These are phyloP conservation scores for Scaptomyza caliginosa DNA, from an alignment of 2,888 invertebrate species.

Conservation along the genomic window DNA sequence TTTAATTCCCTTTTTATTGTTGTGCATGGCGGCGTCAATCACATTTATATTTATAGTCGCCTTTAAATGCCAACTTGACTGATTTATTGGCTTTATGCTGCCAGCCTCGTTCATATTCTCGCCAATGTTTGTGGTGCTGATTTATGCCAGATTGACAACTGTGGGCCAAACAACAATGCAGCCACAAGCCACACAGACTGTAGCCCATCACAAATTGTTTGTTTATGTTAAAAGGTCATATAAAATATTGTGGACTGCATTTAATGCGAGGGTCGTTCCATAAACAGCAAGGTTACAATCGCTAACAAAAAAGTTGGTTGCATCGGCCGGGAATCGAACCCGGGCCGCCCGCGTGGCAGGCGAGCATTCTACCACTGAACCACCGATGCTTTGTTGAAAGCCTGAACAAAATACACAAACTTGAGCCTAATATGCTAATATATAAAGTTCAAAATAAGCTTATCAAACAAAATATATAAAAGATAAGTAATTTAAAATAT, in stretches of 20 bases:
- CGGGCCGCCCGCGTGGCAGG: constrained; percentile 80
- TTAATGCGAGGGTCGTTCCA: constrained; percentile 1
- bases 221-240: not conserved
- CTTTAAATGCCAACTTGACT: constrained; percentile 41
- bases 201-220: not conserved
- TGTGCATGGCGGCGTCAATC: constrained; percentile 55
- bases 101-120: constrained; percentile 15
- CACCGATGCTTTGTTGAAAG: constrained; percentile 59
- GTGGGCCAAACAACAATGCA: constrained; percentile 13
- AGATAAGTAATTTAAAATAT: not conserved
- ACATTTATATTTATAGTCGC: constrained; percentile 61
- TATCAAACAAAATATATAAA: too few species aligned
- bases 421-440: not conserved
- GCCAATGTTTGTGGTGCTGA: constrained; percentile 47
- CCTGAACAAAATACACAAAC: not conserved
- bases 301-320: constrained; percentile 30
- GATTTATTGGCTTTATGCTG: constrained; percentile 55
- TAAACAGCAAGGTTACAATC: not conserved
- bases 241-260: constrained; percentile 16
- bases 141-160: constrained; percentile 64
- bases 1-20: constrained; percentile 68
- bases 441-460: too few species aligned
- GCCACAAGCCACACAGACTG: not conserved
- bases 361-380: constrained; percentile 80
- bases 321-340: constrained; percentile 81